These are phyloP conservation scores for Zaprionus camerounensis DNA, from an alignment of 1,140 invertebrate genomes.

Conservation along the genomic window DNA sequence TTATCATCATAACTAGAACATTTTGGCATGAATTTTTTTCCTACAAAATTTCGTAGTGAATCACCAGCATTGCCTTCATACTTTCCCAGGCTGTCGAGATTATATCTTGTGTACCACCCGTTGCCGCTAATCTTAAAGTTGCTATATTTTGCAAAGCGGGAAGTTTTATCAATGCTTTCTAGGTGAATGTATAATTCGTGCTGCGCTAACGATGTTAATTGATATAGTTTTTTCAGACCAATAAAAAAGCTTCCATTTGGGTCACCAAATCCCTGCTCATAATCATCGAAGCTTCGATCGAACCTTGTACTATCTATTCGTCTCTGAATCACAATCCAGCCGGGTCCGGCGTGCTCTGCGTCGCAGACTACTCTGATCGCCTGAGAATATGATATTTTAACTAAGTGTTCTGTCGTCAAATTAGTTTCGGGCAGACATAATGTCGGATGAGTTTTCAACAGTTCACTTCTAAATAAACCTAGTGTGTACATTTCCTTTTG, in stretches of 20 bases:
- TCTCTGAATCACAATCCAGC: constrained; percentile 31
- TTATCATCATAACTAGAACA: not conserved
- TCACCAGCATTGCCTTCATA: not conserved
- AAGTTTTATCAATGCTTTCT: not conserved
- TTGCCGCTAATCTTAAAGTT: constrained; percentile 4
- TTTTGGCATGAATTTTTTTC: not conserved
- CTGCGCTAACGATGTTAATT: not conserved
- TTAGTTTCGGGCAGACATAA: not conserved
- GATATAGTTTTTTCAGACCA: constrained; percentile 10
- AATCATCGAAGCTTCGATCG: not conserved
- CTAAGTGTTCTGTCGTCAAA: not conserved
- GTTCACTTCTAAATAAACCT: not conserved
- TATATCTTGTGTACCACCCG: not conserved
- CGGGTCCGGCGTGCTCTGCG: not conserved
- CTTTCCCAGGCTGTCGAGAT: not conserved
- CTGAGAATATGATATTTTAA: not conserved
- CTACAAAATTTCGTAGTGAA: not conserved
- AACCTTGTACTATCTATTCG: constrained; percentile 10
- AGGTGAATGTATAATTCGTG: constrained; percentile 27
- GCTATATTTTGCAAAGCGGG: constrained; percentile 2
- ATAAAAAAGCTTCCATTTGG: constrained; percentile 21
- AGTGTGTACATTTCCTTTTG: not conserved
- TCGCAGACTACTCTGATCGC: constrained; percentile 1
- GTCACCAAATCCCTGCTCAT: constrained; percentile 20
- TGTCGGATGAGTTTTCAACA: not conserved